Percentiles rank a stretch among this genome's conserved stretches.
Conservation (phyloP, 2,797 vertebrate genomes). For the Pitangus sulphuratus region DNA sequence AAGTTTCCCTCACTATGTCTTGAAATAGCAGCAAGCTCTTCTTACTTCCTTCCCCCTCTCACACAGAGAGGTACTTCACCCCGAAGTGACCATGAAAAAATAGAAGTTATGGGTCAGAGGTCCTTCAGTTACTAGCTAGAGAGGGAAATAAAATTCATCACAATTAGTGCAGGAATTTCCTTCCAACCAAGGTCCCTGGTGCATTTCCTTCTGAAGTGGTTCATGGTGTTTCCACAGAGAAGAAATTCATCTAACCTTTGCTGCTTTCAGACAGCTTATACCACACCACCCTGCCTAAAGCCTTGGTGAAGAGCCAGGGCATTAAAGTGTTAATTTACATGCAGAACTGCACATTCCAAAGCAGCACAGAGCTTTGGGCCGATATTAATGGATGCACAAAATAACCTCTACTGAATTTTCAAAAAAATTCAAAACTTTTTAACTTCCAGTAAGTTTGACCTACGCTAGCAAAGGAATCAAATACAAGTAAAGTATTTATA, state of each 20-base stretch:
- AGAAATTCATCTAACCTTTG: not conserved
- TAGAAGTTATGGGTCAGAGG: not conserved
- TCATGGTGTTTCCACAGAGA: not conserved
- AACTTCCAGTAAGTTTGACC: not conserved
- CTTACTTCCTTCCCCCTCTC: not conserved
- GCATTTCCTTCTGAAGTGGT: not conserved
- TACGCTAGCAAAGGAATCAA: not conserved
- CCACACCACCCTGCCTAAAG: not conserved
- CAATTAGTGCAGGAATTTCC: constrained; percentile 7
- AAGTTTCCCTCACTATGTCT: not conserved
- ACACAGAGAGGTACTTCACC: not conserved
- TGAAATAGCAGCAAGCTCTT: constrained; percentile 17
- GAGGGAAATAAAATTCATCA: constrained; percentile 4
- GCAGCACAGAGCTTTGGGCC: not conserved
- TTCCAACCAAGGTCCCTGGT: not conserved
- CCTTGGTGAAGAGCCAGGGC: not conserved
- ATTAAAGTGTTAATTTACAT: not conserved
- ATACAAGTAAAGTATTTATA: not conserved
- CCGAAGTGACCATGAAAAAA: not conserved
- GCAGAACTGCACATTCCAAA: not conserved
- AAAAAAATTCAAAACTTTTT: not conserved
- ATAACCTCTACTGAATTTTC: not conserved
- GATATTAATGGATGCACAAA: not conserved
- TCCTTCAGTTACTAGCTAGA: not conserved
- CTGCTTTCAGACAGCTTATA: not conserved